A percentile compares a stretch with the other conserved stretches of the same genome.
These are phyloP conservation scores for Helicoverpa zea DNA, from an alignment of 1,140 invertebrate species.

Conservation along the genomic window DNA sequence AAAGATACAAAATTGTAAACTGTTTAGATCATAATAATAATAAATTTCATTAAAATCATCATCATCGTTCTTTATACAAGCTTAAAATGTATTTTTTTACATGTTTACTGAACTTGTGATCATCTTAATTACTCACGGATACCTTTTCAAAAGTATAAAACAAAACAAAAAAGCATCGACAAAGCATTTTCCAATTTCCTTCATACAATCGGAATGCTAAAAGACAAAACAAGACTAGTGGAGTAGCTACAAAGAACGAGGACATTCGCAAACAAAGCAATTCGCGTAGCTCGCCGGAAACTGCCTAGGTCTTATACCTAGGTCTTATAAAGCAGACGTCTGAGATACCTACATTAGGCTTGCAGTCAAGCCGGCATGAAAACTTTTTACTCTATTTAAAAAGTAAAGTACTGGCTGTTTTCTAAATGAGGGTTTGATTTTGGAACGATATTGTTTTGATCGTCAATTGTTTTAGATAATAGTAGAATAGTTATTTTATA, in stretches of 20 bases:
- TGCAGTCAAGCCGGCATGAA: not conserved
- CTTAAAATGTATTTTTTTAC: no score
- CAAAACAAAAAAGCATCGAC: not conserved
- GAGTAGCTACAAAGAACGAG: slow-evolving; percentile 19
- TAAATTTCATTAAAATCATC: no score
- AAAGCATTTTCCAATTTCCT: slow-evolving; percentile 16
- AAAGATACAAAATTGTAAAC: no score
- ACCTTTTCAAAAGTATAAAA: not conserved
- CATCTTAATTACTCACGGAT: no score
- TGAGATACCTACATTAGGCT: not conserved
- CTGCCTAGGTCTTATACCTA: slow-evolving; percentile 9
- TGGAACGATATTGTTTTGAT: no score
- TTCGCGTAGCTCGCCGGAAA: not conserved
- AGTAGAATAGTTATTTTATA: no score
- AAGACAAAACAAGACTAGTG: slow-evolving; percentile 7
- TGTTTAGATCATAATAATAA: no score
- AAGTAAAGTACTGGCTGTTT: not conserved
- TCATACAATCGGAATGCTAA: slow-evolving; percentile 26
- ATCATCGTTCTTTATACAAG: no score
- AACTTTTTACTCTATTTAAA: not conserved
- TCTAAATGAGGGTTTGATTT: no score
- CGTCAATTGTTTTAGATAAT: no score
- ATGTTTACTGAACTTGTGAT: no score
- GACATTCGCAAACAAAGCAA: slow-evolving; percentile 28
- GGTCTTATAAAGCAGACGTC: not conserved